Evolutionary conservation across 2,888 invertebrate genomes (phyloP).

Genomic region (Synanthedon vespiformis): DNA sequence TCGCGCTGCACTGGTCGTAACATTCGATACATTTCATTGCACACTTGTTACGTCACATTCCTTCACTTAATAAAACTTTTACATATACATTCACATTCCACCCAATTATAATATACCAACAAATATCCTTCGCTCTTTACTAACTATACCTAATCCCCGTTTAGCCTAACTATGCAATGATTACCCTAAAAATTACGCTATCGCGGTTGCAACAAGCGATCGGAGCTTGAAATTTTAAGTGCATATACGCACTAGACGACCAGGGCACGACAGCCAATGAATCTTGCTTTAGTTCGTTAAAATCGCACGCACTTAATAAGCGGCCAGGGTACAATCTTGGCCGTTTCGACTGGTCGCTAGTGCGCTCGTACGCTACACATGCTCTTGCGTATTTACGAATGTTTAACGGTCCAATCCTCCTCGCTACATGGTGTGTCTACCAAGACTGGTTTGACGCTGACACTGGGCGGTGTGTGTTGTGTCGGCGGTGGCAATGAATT

Average conservation of each 20-base stretch:
- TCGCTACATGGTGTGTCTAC: slow-evolving; percentile 60
- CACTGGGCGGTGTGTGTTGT: slow-evolving; percentile 28
- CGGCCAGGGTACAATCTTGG: no score
- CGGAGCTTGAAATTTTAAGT: not conserved
- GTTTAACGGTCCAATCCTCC: slow-evolving; percentile 36
- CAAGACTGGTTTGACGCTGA: slow-evolving; percentile 46
- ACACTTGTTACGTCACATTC: slow-evolving; percentile 19
- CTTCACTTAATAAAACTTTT: slow-evolving; percentile 27
- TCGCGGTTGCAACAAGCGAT: slow-evolving; percentile 47
- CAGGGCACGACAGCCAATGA: no score
- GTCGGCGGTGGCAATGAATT: slow-evolving; percentile 23
- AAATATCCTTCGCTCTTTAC: slow-evolving; percentile 51
- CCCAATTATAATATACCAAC: slow-evolving; percentile 53
- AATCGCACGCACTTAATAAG: no score
- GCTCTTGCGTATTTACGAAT: not conserved
- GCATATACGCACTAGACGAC: no score
- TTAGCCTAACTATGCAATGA: slow-evolving; percentile 38
- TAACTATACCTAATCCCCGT: slow-evolving; percentile 56
- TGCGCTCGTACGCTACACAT: not conserved
- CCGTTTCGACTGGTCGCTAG: not conserved
- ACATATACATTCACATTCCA: slow-evolving; percentile 41
- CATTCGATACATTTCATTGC: slow-evolving; percentile 35
- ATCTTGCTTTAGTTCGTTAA: no score
- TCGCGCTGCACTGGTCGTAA: slow-evolving; percentile 35
- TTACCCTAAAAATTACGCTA: slow-evolving; percentile 50